A percentile compares a stretch with the other conserved stretches of the same genome.
Conservation (phyloP, 2,888 invertebrate genomes). For the Congeria kusceri region DNA sequence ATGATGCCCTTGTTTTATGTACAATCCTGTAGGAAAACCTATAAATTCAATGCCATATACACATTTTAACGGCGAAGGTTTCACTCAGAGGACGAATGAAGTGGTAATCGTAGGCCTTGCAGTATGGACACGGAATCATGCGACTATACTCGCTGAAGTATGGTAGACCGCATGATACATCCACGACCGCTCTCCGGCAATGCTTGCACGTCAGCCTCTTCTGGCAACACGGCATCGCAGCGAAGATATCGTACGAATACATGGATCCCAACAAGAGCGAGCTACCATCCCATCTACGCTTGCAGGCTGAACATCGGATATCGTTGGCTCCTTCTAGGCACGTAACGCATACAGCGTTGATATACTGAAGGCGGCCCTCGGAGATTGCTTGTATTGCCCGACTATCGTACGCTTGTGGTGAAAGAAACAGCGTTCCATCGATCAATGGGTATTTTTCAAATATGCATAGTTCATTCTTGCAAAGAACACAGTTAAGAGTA, state of each 20-base stretch:
- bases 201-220: constrained; percentile 97
- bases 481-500: constrained; percentile 92
- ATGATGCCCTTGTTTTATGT: constrained; percentile 32
- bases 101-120: constrained; percentile 95
- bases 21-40: constrained; percentile 12
- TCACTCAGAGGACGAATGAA: constrained; percentile 94
- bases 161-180: constrained; percentile 93
- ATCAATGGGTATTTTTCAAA: constrained; percentile 98
- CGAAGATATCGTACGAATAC: constrained; percentile 99
- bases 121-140: constrained; percentile 95
- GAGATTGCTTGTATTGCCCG: constrained; percentile 76
- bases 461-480: constrained; percentile 95
- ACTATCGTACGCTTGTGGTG: constrained; percentile 95
- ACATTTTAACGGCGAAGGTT: constrained; percentile 76
- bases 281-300: constrained; percentile 89
- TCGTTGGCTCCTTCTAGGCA: constrained; percentile 91
- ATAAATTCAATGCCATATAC: constrained; percentile 75
- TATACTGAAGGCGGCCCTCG: constrained; percentile 94
- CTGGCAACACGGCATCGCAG: constrained; percentile 97
- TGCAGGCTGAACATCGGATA: constrained; percentile 84
- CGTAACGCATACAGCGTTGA: constrained; percentile 97
- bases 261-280: constrained; percentile 97
- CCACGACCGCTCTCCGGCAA: constrained; percentile 95
- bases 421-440: constrained; percentile 99
- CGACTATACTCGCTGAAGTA: constrained; percentile 96